Evolutionary conservation across 2,797 vertebrate species (phyloP), one percentile per base, ranked within the genome.

Genomic region (Takifugu ocellatus): DNA sequence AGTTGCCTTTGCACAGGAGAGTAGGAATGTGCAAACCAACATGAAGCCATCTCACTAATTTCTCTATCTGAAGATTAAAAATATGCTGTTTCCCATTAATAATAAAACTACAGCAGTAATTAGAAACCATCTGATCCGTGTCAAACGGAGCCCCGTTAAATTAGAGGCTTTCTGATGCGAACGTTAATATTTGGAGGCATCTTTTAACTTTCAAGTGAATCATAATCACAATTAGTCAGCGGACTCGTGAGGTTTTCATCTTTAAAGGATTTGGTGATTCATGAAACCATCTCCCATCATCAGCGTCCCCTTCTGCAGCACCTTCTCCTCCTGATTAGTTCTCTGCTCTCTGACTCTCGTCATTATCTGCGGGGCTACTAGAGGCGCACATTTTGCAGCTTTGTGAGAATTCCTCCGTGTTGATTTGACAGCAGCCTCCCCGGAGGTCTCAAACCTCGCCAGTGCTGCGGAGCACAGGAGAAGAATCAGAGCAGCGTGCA

Each of bases 401-500:
- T 60, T 68, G 25, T 27, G 56, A 43, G 61, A 58, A 56, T 46
- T 51, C 39, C 51, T 48, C 25, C 0, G 2, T 56, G 44, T 2
- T 4, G 44, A 61, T 36, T 49, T 47, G 47, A 62, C 21, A 21
- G 21, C 21, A 21, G 21, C 21, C 21, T 21, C 66, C 31, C 58
- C 6, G 21, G 54, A 66, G 65, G 58, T 60, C 71, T 70, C 60
- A 54, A 72, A 64, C 25, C 62, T 60, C 49, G 21, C 58, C n/a
- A 21, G 21, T 21, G 21, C 21, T 21, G 21, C 21, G 21, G 21
- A 21, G 21, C 21, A 25, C 57, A 63, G 60, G 73, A 76, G 72
- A 71, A 78, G 58, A 74, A 74, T 77, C 67, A 61, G 67, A 67
- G 49, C 49, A 56, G 42, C 54, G 52, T 27, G 44, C 51, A 65